Base-by-base conservation (phyloP, 2,888 invertebrate genomes). In the Phragmatobia fuliginosa region DNA sequence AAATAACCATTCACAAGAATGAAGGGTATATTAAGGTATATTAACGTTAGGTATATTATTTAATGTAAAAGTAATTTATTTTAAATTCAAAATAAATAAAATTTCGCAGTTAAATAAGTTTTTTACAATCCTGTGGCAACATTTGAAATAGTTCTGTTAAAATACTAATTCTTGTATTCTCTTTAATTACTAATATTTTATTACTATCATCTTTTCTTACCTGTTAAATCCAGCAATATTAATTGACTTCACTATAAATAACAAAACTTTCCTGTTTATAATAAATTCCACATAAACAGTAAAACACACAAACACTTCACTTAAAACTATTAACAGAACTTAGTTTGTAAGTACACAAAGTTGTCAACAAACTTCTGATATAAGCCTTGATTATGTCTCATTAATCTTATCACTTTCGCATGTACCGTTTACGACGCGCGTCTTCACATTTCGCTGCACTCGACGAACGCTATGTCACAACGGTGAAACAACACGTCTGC, bases 291-390 rank as follows among this genome's bases (percentile, higher is more conserved):
- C 81, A 70, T 61, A 71, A 76, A 79, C 72, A 82, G 81, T 78
- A 77, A 77, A 77, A 74, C 70, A 62, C 82, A 80, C 81, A 73
- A 45, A 38, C 82, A 82, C 82, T 79, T 80, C 82, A 82, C 82
- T 69, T 67, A 41, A 76, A 82, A 80, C 76, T 79, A 77, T 81
- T 68, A 79, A 36, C 71, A 59, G 62, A 76, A 80, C 77, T 73
- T 77, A 76, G 76, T 82, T 79, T 64, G 31, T 75, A 73, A 78
- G 73, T 81, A 68, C 82, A 81, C 80, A 73, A 76, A 81, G 81
- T 78, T 75, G 67, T 68, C 72, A 82, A 80, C 80, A 59, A 81
- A 81, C 77, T 79, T 76, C 69, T 70, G 73, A 75, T 68, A 58
- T 62, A 33, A 71, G 56, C 65, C 71, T 64, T 32, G 63, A 70